phyloP scores from a whole-genome alignment of 2,113 vertebrate genomes.

The Campylorhamphus procurvoides region DNA sequence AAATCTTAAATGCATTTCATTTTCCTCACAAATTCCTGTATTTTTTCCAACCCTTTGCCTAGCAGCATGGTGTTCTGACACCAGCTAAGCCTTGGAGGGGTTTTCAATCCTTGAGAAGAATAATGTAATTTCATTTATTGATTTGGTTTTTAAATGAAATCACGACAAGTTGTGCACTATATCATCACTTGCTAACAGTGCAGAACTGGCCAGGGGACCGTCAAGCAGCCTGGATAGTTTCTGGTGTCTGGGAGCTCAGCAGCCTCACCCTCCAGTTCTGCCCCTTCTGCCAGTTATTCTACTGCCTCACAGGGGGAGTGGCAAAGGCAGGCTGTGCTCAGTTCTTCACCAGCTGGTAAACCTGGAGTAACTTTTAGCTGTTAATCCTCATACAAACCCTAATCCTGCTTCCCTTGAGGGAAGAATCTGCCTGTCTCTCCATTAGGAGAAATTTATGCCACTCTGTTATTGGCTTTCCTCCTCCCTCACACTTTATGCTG shows the following conservation, averaged over 20 bases:
- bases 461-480: background rate
- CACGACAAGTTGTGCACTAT: fast-evolving
- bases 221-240: background rate
- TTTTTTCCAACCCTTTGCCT: background rate
- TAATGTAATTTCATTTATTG: background rate
- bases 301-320: no score
- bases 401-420: background rate
- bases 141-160: background rate
- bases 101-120: background rate
- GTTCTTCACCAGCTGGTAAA: background rate
- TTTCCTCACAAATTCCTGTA: background rate
- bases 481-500: background rate
- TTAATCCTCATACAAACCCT: background rate
- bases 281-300: background rate
- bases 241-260: background rate
- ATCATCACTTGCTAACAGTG: background rate
- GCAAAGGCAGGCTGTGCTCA: background rate
- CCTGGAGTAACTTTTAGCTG: background rate
- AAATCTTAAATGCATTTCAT: background rate
- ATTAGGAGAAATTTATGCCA: background rate
- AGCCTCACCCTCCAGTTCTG: fast-evolving
- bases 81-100: background rate
- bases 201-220: background rate
- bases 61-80: background rate
- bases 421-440: background rate